Conservation (phyloP, 1,140 invertebrate genomes). For the Hylyphantes graminicola region DNA sequence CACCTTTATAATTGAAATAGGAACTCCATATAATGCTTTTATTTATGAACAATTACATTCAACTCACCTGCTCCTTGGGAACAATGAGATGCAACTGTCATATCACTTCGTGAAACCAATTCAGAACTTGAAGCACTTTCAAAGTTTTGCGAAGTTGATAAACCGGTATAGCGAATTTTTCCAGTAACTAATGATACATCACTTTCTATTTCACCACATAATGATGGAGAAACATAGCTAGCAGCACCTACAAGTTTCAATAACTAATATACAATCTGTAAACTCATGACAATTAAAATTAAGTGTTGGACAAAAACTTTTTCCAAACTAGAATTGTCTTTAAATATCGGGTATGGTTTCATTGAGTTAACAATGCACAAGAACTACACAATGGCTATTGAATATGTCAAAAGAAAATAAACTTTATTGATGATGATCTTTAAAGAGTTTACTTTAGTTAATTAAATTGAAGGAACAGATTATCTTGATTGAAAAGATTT, state of each 20-base stretch:
- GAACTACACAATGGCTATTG: too few relatives aligned
- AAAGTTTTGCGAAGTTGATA: slow-evolving; percentile 26
- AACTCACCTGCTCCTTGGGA: slow-evolving; percentile 44
- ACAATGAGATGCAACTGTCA: slow-evolving; percentile 46
- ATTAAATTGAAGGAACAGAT: too few relatives aligned
- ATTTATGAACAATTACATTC: not conserved
- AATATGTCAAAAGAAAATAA: too few relatives aligned
- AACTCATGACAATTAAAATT: too few relatives aligned
- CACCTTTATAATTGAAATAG: too few relatives aligned
- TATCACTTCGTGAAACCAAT: slow-evolving; percentile 35
- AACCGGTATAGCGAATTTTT: slow-evolving; percentile 63
- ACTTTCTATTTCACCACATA: slow-evolving; percentile 18
- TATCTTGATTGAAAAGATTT: too few relatives aligned
- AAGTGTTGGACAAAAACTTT: too few relatives aligned
- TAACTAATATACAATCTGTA: not conserved
- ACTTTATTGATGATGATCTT: too few relatives aligned
- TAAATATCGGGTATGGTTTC: too few relatives aligned
- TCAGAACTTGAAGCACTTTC: not conserved
- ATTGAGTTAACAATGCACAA: too few relatives aligned
- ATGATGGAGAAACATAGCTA: slow-evolving; percentile 30
- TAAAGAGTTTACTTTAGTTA: too few relatives aligned
- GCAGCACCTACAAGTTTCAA: slow-evolving; percentile 14
- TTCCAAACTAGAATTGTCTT: too few relatives aligned
- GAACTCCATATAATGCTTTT: not conserved
- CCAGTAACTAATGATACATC: slow-evolving; percentile 66